Base-by-base conservation (phyloP, 2,113 vertebrate species). In the Phrynosoma blainvillii region DNA sequence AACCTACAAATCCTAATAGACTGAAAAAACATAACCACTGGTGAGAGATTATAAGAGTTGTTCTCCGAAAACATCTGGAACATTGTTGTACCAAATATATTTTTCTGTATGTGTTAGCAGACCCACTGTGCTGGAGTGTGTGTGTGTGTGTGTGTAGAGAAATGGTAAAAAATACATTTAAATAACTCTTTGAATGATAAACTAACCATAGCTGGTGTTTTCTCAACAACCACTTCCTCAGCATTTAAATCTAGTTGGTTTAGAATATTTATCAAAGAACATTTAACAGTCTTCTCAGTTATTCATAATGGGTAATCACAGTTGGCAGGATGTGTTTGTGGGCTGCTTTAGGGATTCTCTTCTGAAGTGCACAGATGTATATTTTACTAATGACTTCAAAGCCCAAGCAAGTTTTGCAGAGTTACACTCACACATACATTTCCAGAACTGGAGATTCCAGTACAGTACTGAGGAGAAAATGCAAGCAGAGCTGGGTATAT, bases 231-330 rank as follows among this genome's bases (percentile, higher is more conserved):
- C 65, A 88, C 85, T 92, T 93, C 87, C 89, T 86, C 89, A 87
- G 84, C 88, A 83, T 93, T 84, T 59, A 78, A 89, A 66, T 87
- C 88, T 79, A 88, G 88, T 89, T 82, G 78, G 52, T 91, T 94
- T 92, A 85, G 81, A 86, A 79, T 62, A 91, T 82, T 90, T 94
- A 90, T 88, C 87, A 82, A 91, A 89, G 87, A 93, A 89, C 84
- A 73, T 5, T 88, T 88, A 88, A 88, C 88, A 75, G 80, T 73
- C 66, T 89, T 47, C 91, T 90, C 30, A 84, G 79, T n/a, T 89
- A 93, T 84, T 91, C 82, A 84, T 21, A 81, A 89, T 90, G 88
- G 90, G 88, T 90, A 94, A 93, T 90, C 92, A 90, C 85, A 87
- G 84, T 91, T 87, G 91, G 78, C 85, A 93, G 87, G 68, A 47